Evolutionary conservation across 1,140 invertebrate species (phyloP).

Genomic region (Samia ricini): DNA sequence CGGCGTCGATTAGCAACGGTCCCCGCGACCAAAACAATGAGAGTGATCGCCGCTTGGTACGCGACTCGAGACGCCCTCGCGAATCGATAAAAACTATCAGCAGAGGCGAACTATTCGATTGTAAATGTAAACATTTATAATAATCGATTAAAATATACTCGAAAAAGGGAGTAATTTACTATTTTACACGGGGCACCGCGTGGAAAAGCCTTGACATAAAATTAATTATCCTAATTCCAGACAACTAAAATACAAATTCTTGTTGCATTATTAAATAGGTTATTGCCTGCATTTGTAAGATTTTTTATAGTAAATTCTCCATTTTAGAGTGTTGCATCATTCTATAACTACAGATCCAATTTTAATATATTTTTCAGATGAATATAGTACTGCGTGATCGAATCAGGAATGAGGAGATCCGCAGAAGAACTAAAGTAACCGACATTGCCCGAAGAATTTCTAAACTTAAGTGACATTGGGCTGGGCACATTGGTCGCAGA

Average conservation of each 20-base stretch:
- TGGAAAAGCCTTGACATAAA: not conserved
- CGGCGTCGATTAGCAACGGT: conserved; percentile 63
- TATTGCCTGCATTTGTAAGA: too few species aligned
- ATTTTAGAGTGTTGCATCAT: too few species aligned
- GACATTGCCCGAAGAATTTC: too few species aligned
- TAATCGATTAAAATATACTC: conserved; percentile 27
- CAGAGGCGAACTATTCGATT: conserved; percentile 33
- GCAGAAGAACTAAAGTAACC: too few species aligned
- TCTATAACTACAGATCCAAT: too few species aligned
- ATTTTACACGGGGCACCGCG: conserved; percentile 27
- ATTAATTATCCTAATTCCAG: not conserved
- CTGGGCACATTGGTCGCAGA: too few species aligned
- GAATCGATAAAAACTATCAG: conserved; percentile 52
- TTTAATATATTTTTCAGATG: too few species aligned
- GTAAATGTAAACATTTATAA: conserved; percentile 32
- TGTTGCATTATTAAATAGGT: not conserved
- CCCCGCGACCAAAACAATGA: conserved; percentile 68
- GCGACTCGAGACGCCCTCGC: conserved; percentile 40
- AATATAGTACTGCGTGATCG: too few species aligned
- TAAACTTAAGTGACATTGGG: too few species aligned
- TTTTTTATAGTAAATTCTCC: too few species aligned
- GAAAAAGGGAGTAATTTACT: conserved; percentile 23
- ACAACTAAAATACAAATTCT: not conserved
- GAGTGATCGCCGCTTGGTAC: conserved; percentile 69
- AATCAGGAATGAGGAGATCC: too few species aligned